These are phyloP conservation scores for Dascillus cervinus DNA, from an alignment of 2,888 invertebrate genomes.

Conservation along the genomic window DNA sequence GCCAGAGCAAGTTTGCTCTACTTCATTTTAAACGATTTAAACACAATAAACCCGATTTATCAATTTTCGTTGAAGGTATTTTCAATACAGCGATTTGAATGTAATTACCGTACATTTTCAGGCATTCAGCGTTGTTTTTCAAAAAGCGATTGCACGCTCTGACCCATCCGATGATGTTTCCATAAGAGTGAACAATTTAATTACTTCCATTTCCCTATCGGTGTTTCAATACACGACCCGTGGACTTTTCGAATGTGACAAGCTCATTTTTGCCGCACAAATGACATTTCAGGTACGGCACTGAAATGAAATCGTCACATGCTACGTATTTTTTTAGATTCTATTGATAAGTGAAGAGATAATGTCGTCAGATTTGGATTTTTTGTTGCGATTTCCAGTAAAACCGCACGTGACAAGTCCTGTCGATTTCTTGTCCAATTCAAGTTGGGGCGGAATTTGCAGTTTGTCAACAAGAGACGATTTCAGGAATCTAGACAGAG, in stretches of 20 bases:
- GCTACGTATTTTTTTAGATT: constrained; percentile 50
- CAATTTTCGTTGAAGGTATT: constrained; percentile 89
- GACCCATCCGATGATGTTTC: constrained; percentile 73
- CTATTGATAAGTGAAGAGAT: constrained; percentile 82
- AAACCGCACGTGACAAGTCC: constrained; percentile 90
- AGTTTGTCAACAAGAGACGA: constrained; percentile 85
- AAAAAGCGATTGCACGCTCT: constrained; percentile 88
- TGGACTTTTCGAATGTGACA: constrained; percentile 93
- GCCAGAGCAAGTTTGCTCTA: constrained; percentile 89
- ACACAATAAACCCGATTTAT: constrained; percentile 94
- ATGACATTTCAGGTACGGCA: constrained; percentile 82
- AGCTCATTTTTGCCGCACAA: constrained; percentile 91
- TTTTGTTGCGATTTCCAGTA: constrained; percentile 84
- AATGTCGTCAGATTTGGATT: constrained; percentile 78
- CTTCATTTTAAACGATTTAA: constrained; percentile 90
- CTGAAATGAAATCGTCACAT: not conserved
- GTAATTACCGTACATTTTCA: constrained; percentile 35
- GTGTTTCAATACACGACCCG: constrained; percentile 92
- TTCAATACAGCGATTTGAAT: not conserved
- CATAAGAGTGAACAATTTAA: constrained; percentile 75
- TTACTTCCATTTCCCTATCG: constrained; percentile 89
- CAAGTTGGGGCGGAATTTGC: constrained; percentile 93
- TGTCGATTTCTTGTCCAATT: constrained; percentile 88
- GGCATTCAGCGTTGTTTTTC: constrained; percentile 97
- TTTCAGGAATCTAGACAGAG: constrained; percentile 86